phyloP scores from a whole-genome alignment of 2,888 invertebrate genomes.

The Hypercompe scribonia region DNA sequence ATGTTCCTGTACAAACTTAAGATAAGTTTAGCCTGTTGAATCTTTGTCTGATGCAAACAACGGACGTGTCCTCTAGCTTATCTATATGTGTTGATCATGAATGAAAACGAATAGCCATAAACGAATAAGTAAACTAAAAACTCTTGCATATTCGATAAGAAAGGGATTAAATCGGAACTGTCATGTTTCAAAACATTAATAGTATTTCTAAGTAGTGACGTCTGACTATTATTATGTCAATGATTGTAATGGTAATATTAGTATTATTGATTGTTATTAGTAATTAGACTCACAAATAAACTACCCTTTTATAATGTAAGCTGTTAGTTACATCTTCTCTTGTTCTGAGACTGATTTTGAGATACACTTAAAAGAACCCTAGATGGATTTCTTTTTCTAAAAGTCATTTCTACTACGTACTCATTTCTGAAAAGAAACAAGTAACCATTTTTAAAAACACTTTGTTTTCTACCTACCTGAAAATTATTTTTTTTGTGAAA shows the following conservation, averaged over 20 bases:
- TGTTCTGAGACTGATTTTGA: not conserved
- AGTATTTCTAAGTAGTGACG: not conserved
- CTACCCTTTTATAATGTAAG: not conserved
- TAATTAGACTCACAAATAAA: not conserved
- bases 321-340: not conserved
- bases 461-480: too few species aligned
- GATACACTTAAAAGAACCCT: too few species aligned
- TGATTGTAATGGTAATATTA: not conserved
- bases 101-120: constrained; percentile 62
- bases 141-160: constrained; percentile 52
- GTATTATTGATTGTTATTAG: too few species aligned
- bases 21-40: constrained; percentile 79
- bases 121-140: constrained; percentile 46
- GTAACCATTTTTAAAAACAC: too few species aligned
- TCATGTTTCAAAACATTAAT: not conserved
- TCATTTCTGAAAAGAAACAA: too few species aligned
- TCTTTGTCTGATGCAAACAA: constrained; percentile 84
- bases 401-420: too few species aligned
- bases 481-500: too few species aligned
- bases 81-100: constrained; percentile 70
- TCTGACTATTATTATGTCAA: not conserved
- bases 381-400: too few species aligned
- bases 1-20: constrained; percentile 79
- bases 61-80: constrained; percentile 79
- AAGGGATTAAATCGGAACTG: constrained; percentile 21